A percentile compares a stretch with the other conserved stretches of the same genome.
phyloP scores from a whole-genome alignment of 2,113 vertebrate species.

The Acanthisitta chloris region DNA sequence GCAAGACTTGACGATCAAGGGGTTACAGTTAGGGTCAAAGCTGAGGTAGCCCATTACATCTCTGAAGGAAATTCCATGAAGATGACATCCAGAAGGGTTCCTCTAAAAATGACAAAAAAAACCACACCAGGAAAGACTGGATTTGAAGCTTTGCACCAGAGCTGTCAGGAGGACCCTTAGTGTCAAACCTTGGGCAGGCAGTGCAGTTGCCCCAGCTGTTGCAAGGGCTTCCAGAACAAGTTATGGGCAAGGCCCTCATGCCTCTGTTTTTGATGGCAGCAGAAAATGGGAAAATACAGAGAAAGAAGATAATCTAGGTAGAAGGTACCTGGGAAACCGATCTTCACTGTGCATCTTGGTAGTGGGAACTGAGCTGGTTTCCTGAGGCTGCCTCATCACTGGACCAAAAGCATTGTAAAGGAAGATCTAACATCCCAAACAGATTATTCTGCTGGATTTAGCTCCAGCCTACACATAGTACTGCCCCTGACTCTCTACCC shows the following conservation, averaged over 20 bases:
- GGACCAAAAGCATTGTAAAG: background rate
- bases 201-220: background rate
- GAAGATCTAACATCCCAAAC: background rate
- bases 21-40: background rate
- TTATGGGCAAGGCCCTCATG: fast-evolving
- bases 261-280: background rate
- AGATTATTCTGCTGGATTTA: background rate
- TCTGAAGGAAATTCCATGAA: background rate
- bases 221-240: background rate
- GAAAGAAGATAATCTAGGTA: background rate
- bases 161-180: background rate
- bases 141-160: background rate
- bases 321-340: background rate
- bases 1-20: background rate
- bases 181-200: background rate
- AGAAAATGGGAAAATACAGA: background rate
- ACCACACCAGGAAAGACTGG: background rate
- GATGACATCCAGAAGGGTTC: background rate
- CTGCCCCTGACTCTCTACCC: background rate
- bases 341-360: background rate
- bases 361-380: background rate
- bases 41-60: background rate
- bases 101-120: background rate
- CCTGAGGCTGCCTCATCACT: background rate
- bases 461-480: fast-evolving